Evolutionary conservation across 2,113 vertebrate species (phyloP).

Genomic region (Onychorhynchus coronatus): DNA sequence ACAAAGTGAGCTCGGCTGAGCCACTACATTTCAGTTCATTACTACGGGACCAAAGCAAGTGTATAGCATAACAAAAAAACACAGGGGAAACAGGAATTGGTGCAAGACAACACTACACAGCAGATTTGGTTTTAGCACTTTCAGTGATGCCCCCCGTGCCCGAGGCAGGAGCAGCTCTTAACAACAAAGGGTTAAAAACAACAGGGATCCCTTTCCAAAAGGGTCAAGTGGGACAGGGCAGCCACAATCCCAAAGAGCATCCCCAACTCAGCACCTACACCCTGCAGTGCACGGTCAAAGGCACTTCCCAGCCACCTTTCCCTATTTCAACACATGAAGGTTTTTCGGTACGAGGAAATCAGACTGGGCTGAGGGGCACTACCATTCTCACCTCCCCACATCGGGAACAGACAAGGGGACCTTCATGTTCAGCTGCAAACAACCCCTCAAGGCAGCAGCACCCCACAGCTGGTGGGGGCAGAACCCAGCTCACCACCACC

Average conservation of each 20-base stretch:
- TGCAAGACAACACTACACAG: neutral
- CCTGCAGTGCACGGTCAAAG: accelerated
- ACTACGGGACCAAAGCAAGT: neutral
- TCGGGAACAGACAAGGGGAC: neutral
- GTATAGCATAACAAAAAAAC: neutral
- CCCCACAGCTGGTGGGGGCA: accelerated
- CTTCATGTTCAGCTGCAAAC: neutral
- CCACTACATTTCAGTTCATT: neutral
- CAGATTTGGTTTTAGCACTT: neutral
- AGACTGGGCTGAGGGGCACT: neutral
- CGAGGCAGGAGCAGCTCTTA: accelerated
- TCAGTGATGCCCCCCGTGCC: accelerated
- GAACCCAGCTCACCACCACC: neutral
- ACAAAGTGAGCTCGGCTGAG: neutral
- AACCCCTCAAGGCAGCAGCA: neutral
- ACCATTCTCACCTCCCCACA: neutral
- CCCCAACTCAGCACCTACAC: neutral
- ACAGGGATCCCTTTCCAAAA: neutral
- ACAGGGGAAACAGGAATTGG: accelerated
- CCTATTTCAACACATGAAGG: neutral
- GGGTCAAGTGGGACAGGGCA: accelerated
- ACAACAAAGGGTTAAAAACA: neutral
- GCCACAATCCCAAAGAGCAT: neutral
- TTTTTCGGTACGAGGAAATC: neutral
- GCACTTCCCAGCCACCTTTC: neutral